Evolutionary conservation across 2,797 vertebrate genomes (phyloP).

Genomic region (Notoglanidium macrostoma): DNA sequence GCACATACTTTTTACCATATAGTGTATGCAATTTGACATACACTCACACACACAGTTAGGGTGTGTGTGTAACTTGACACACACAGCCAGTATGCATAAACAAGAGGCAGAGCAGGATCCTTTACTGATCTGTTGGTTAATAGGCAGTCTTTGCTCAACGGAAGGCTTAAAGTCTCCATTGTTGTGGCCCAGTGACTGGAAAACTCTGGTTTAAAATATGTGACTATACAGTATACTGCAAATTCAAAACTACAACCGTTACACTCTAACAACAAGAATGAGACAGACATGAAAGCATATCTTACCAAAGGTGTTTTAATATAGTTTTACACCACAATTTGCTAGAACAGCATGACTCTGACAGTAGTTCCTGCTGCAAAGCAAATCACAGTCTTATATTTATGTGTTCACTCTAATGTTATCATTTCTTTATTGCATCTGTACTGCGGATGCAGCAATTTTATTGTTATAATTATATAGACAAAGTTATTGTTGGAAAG

Average conservation of each 20-base stretch:
- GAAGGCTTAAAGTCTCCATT: not conserved
- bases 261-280: not conserved
- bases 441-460: not conserved
- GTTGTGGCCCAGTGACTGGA: not conserved
- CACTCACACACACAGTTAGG: not conserved
- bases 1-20: not conserved
- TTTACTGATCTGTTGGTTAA: not conserved
- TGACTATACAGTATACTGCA: not conserved
- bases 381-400: not conserved
- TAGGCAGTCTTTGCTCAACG: not conserved
- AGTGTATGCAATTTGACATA: not conserved
- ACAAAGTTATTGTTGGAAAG: not conserved
- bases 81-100: not conserved
- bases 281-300: not conserved
- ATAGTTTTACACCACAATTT: not conserved
- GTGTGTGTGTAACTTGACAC: too few species aligned
- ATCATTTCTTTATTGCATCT: not conserved
- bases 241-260: not conserved
- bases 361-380: not conserved
- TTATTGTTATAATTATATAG: not conserved
- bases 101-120: not conserved
- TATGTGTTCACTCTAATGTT: not conserved
- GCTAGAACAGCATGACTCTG: not conserved
- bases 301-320: not conserved
- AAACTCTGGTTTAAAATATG: not conserved